phyloP scores from a whole-genome alignment of 2,888 invertebrate genomes.

The Andrena fulva region DNA sequence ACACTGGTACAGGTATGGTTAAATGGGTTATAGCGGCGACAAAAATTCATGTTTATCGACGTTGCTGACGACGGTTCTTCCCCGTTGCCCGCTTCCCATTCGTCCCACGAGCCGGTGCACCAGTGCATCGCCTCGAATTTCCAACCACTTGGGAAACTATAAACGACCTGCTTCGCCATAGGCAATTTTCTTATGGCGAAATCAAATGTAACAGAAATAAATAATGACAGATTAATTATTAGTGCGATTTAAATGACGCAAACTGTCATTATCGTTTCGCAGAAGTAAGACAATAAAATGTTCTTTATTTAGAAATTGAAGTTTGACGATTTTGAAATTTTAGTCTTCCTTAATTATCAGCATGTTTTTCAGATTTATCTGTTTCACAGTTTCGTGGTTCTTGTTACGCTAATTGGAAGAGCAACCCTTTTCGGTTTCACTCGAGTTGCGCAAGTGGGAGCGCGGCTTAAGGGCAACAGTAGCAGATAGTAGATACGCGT shows the following conservation, averaged over 20 bases:
- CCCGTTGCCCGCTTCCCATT: conserved; percentile 12
- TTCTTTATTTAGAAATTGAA: no score
- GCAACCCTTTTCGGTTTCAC: not conserved
- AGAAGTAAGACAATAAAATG: no score
- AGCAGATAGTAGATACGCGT: not conserved
- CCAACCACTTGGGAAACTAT: not conserved
- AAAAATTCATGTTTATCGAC: conserved; percentile 66
- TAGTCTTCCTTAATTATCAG: no score
- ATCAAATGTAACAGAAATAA: no score
- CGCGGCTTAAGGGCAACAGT: not conserved
- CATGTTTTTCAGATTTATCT: no score
- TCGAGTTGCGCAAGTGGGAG: not conserved
- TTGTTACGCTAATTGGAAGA: no score
- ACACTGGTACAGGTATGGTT: conserved; percentile 42
- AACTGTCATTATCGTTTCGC: no score
- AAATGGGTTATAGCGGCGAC: conserved; percentile 64
- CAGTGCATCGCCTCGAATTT: not conserved
- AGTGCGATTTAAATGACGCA: no score
- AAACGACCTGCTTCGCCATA: not conserved
- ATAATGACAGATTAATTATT: no score
- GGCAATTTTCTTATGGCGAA: no score
- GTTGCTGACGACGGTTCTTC: conserved; percentile 29
- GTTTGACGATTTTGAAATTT: no score
- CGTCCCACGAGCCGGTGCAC: not conserved
- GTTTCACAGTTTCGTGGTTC: no score